Evolutionary conservation across 2,113 vertebrate genomes (phyloP), one percentile per base, ranked within the genome.

Genomic region (Calypte anna): DNA sequence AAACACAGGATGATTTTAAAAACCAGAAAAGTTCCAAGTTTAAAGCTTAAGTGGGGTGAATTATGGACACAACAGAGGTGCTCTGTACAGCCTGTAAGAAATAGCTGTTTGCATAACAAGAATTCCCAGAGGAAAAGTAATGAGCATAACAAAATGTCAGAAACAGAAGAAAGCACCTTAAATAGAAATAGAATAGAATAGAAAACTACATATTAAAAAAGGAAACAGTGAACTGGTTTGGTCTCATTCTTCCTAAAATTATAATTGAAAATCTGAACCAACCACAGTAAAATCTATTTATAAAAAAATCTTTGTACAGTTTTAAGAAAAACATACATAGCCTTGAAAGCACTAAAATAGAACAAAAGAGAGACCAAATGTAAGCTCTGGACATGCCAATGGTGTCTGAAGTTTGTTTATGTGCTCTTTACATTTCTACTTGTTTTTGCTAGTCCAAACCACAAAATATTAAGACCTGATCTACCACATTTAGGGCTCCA

Each of bases 81-180:
- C 88, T 81, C 84, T 72, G 77, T 40, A 68, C 50, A 76, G 78
- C 69, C 84, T 84, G 62, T n/a, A 86, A 75, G 80, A 86, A 88
- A 7, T 10, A 55, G 51, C 86, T 94, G 88, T 96, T 92, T 90
- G 73, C 86, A 78, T 81, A 67, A 90, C 51, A 93, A 88, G 58
- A 90, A 88, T 84, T 93, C 72, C 80, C 68, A 57, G 3, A 88
- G 51, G 76, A 96, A 88, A 78, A 0, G 0, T 57, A 86, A 96
- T 72, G 53, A 92, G 73, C 50, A n/a, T 92, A 88, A 75, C 46
- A 36, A 86, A 94, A n/a, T 5, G 76, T 2, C 44, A 23, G 66
- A 88, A 94, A 86, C 78, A 90, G 92, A 89, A 64, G 33, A 48
- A 51, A 24, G 24, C 57, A 66, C 30, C 18, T 79, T 87, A 53